These are phyloP conservation scores for Cyprinodon diabolis DNA, from an alignment of 2,797 vertebrate genomes.

Conservation along the genomic window DNA sequence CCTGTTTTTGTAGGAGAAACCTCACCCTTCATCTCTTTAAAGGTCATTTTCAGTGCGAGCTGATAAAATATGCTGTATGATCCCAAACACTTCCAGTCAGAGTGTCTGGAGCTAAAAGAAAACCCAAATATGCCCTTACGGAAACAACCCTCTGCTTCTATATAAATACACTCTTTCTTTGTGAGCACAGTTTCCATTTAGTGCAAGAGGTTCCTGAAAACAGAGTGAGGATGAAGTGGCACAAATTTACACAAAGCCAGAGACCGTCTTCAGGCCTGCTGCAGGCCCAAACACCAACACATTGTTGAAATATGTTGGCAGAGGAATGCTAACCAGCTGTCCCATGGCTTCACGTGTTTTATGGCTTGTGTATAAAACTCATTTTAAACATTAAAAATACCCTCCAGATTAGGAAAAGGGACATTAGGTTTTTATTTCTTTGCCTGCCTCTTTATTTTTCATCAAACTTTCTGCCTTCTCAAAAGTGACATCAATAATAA, in stretches of 20 bases:
- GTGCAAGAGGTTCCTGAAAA: slow-evolving; percentile 14
- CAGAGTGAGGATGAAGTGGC: slow-evolving; percentile 38
- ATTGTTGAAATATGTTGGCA: slow-evolving; percentile 14
- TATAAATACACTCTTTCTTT: not conserved
- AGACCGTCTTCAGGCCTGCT: slow-evolving; percentile 5
- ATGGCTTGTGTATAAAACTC: slow-evolving; percentile 39
- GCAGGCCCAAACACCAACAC: slow-evolving; percentile 22
- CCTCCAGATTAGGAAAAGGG: not conserved
- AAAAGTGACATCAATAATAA: not conserved
- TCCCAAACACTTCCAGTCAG: not conserved
- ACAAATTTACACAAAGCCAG: slow-evolving; percentile 45
- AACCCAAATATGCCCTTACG: not conserved
- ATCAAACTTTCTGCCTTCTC: not conserved
- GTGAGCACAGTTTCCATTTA: slow-evolving; percentile 27
- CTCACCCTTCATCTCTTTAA: not conserved
- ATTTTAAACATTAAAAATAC: slow-evolving; percentile 16
- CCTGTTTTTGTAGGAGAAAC: not conserved
- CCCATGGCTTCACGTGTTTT: slow-evolving; percentile 22
- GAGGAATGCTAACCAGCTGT: slow-evolving; percentile 9
- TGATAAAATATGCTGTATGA: not conserved
- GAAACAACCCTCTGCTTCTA: not conserved
- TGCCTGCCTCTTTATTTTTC: not conserved
- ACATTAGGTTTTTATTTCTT: not conserved
- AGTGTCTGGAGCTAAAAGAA: not conserved
- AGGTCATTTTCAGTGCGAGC: slow-evolving; percentile 10